These are phyloP conservation scores for Chionoecetes opilio DNA, from an alignment of 1,140 invertebrate genomes.

Conservation along the genomic window DNA sequence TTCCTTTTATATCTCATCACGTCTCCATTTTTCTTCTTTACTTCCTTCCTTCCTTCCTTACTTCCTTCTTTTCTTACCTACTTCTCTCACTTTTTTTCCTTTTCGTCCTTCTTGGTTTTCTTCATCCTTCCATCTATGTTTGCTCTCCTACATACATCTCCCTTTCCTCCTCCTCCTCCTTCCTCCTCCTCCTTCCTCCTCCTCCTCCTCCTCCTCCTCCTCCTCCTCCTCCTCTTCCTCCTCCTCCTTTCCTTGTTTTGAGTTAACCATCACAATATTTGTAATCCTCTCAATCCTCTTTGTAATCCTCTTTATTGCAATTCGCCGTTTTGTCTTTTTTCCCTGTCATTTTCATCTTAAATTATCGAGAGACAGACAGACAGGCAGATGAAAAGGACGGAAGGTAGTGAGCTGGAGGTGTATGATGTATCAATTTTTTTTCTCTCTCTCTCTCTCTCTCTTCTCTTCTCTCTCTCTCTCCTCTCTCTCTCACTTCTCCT, in stretches of 20 bases:
- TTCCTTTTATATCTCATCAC: background rate
- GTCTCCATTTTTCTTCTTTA: background rate
- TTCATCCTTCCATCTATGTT: background rate
- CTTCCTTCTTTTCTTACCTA: too few species aligned
- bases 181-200: background rate
- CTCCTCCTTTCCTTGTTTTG: background rate
- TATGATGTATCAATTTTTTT: background rate
- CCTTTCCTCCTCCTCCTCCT: background rate
- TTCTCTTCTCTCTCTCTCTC: constrained; percentile 22
- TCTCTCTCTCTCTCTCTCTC: constrained; percentile 46
- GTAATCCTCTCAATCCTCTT: too few species aligned
- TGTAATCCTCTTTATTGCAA: too few species aligned
- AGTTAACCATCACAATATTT: too few species aligned
- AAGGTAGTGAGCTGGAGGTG: too few species aligned
- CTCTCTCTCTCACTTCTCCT: background rate
- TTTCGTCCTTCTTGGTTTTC: background rate
- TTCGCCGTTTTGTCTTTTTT: too few species aligned
- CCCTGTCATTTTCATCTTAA: too few species aligned
- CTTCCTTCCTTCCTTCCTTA: too few species aligned
- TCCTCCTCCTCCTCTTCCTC: background rate
- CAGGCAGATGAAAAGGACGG: too few species aligned
- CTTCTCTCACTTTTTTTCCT: background rate
- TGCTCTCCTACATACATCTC: background rate
- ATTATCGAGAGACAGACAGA: too few species aligned
- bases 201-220: background rate